phyloP scores from a whole-genome alignment of 2,113 vertebrate genomes.

The Ctenodactylus gundi region DNA sequence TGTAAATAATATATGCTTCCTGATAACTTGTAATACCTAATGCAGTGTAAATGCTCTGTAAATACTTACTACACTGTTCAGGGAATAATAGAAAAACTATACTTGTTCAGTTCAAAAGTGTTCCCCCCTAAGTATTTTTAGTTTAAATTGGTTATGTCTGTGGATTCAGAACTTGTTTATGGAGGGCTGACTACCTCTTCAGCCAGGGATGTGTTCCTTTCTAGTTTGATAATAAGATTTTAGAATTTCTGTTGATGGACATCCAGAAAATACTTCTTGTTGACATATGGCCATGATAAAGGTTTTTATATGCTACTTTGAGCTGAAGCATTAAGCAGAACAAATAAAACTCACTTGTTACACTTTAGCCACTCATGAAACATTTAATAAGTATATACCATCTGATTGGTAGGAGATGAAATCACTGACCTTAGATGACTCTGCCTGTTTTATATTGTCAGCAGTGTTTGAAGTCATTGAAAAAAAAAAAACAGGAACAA shows the following conservation, averaged over 20 bases:
- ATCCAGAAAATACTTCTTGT: not conserved
- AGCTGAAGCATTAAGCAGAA: slow-evolving; percentile 33
- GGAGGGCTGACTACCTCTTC: not conserved
- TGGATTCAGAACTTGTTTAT: not conserved
- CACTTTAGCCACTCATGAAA: not conserved
- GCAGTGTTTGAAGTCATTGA: not conserved
- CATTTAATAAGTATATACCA: not conserved
- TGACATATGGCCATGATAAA: not conserved
- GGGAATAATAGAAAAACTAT: not conserved
- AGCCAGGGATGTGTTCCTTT: not conserved
- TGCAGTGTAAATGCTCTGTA: not conserved
- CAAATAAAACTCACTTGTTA: slow-evolving; percentile 40
- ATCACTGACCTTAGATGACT: not conserved
- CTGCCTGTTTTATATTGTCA: not conserved
- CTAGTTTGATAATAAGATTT: not conserved
- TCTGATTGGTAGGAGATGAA: not conserved
- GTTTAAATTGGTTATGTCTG: not conserved
- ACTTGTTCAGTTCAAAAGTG: not conserved
- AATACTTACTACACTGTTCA: not conserved
- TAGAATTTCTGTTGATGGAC: not conserved
- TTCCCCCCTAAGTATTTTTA: not conserved
- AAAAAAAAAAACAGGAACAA: not conserved
- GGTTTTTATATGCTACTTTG: slow-evolving; percentile 24
- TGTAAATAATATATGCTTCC: too few relatives aligned
- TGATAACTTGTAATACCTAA: not conserved